A percentile compares a stretch with the other conserved stretches of the same genome.
These are phyloP conservation scores for Tineola bisselliella DNA, from an alignment of 2,888 invertebrate genomes.

Conservation along the genomic window DNA sequence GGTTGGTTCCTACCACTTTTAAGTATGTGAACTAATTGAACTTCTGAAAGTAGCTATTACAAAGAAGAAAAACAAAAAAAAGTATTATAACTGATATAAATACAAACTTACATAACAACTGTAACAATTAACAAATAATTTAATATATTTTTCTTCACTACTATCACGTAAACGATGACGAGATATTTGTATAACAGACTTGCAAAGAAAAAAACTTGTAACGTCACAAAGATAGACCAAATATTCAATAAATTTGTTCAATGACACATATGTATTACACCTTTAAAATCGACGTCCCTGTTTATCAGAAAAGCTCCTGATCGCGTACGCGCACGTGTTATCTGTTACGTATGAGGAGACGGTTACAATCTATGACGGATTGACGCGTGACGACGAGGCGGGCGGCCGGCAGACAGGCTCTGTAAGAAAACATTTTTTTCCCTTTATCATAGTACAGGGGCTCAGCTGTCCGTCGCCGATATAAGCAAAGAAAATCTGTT, in stretches of 20 bases:
- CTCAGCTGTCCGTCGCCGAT: slow-evolving; percentile 42
- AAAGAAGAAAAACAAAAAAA: too few relatives aligned
- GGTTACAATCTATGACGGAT: slow-evolving; percentile 1
- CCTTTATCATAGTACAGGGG: slow-evolving; percentile 46
- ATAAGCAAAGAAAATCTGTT: slow-evolving; percentile 61
- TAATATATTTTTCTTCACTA: too few relatives aligned
- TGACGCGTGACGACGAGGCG: background rate
- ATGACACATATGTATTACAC: background rate
- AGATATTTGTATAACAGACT: too few relatives aligned
- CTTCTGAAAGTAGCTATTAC: too few relatives aligned
- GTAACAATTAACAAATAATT: too few relatives aligned
- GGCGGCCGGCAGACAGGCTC: slow-evolving; percentile 30
- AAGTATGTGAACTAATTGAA: too few relatives aligned
- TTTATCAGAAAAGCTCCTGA: background rate
- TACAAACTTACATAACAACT: too few relatives aligned
- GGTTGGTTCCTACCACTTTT: too few relatives aligned
- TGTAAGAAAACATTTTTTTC: slow-evolving; percentile 52
- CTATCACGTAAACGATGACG: too few relatives aligned
- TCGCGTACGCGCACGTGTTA: slow-evolving; percentile 1
- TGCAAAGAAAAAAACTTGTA: too few relatives aligned
- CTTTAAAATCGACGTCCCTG: background rate
- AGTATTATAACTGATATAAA: too few relatives aligned
- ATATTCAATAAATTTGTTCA: background rate
- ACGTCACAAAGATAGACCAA: background rate
- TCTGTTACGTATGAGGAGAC: background rate